Evolutionary conservation across 2,797 vertebrate genomes (phyloP).

Genomic region (Paedocypris micromegethes): DNA sequence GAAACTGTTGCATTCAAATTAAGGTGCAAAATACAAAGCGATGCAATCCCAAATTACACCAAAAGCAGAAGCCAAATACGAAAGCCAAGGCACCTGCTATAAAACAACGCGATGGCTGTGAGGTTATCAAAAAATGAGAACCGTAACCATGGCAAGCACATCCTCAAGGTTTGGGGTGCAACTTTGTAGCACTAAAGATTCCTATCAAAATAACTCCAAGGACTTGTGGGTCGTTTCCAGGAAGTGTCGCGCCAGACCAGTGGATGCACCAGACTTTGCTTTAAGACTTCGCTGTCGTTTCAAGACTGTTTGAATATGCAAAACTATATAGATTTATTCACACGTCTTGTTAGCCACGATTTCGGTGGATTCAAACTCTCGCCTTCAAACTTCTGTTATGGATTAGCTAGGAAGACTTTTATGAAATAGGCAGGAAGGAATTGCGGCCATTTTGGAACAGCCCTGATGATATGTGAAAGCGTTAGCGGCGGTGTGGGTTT

Average conservation of each 20-base stretch:
- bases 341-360: no score
- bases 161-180: slow-evolving; percentile 2
- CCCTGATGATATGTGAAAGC: slow-evolving; percentile 36
- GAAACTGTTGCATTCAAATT: background rate
- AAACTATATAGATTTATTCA: slow-evolving; percentile 39
- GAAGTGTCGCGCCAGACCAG: background rate
- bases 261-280: background rate
- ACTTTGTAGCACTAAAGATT: slow-evolving; percentile 30
- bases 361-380: no score
- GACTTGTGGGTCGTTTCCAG: background rate
- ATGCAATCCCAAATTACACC: slow-evolving; percentile 24
- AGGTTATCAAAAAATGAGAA: slow-evolving; percentile 2
- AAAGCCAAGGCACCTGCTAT: slow-evolving; percentile 14
- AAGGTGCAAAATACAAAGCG: slow-evolving; percentile 20
- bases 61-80: slow-evolving; percentile 16
- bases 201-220: slow-evolving; percentile 31
- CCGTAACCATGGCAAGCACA: slow-evolving; percentile 28
- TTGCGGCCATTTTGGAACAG: slow-evolving; percentile 24
- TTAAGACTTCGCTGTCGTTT: slow-evolving; percentile 6
- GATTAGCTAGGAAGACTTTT: background rate
- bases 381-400: background rate
- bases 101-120: slow-evolving; percentile 14
- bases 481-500: slow-evolving; percentile 26
- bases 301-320: slow-evolving; percentile 52
- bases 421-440: background rate